Evolutionary conservation across 2,113 vertebrate genomes (phyloP), one percentile per base, ranked within the genome.

Genomic region (Stigmatopora nigra): DNA sequence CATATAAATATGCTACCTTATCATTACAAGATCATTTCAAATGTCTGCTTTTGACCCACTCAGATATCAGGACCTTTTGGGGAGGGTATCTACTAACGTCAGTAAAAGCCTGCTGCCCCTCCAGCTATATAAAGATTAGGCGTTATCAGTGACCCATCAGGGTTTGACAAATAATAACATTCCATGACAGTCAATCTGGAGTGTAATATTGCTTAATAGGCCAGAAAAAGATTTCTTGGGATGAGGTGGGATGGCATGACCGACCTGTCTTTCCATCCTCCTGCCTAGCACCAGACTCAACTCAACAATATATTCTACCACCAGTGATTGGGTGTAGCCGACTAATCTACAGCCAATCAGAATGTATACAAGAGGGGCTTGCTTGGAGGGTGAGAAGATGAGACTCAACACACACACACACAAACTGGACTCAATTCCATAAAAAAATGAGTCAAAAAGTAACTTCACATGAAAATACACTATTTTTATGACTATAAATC

Each of bases 211-310:
- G 91, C 91, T 92, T 92, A 79, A 93, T 91, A 89, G 88, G 7
- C 90, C 86, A 92, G 88, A 91, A 91, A 89, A 91, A n/a, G 91
- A 90, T 92, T 91, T 87, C 92, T 91, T 86, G 89, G 91, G 53
- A 31, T 15, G 13, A 60, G 87, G 91, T 91, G 93, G 93, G 93
- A 96, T 94, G 93, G 89, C 91, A 92, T 93, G 93, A 94, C 93
- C 93, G 92, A 92, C 92, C 94, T 97, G 94, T 94, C 94, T 94
- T 94, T 94, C 93, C 93, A 91, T 92, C 88, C 85, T 84, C 88
- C 90, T 93, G 92, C 92, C 90, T 89, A 92, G 92, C 90, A 92
- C 92, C 92, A 95, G 94, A 94, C 92, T 91, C 94, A 94, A 94
- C 93, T 93, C 91, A 91, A 86, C 90, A 88, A 19, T 17, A 91